Conservation (phyloP, 1,140 invertebrate species). For the Laupala kohalensis region DNA sequence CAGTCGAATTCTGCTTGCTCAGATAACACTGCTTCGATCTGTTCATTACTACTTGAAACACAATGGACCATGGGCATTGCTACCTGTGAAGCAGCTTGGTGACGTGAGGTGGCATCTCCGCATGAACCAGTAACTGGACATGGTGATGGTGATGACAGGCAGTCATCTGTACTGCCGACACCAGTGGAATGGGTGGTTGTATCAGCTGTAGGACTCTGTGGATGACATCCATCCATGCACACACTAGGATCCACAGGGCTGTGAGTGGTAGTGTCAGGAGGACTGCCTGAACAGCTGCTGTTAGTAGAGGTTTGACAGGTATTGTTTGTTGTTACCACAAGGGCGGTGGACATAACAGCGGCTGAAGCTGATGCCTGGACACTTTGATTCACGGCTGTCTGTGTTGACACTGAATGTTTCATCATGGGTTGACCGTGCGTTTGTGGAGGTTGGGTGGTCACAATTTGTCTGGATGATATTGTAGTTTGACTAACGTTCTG, state of each 20-base stretch:
- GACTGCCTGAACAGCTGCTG: constrained; percentile 34
- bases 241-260: constrained; percentile 42
- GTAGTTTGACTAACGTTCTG: constrained; percentile 3
- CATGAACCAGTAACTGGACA: constrained; percentile 6
- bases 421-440: constrained; percentile 4
- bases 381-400: constrained; percentile 50
- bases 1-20: constrained; percentile 4
- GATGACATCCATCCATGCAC: constrained; percentile 18
- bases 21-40: not conserved
- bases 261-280: constrained; percentile 68
- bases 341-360: constrained; percentile 16
- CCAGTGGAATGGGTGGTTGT: constrained; percentile 31
- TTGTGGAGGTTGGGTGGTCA: constrained; percentile 24
- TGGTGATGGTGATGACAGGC: constrained; percentile 18
- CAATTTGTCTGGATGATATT: not conserved
- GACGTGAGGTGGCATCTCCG: not conserved
- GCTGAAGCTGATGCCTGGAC: constrained; percentile 11
- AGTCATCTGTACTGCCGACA: constrained; percentile 17
- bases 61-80: constrained; percentile 60
- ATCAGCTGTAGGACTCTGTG: constrained; percentile 30
- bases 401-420: constrained; percentile 56
- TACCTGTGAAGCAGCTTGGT: not conserved
- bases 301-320: constrained; percentile 34
- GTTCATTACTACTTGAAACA: constrained; percentile 59
- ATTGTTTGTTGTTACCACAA: constrained; percentile 36